Evolutionary conservation across 2,888 invertebrate genomes (phyloP), one percentile per base, ranked within the genome.

Genomic region (Blomia tropicalis): DNA sequence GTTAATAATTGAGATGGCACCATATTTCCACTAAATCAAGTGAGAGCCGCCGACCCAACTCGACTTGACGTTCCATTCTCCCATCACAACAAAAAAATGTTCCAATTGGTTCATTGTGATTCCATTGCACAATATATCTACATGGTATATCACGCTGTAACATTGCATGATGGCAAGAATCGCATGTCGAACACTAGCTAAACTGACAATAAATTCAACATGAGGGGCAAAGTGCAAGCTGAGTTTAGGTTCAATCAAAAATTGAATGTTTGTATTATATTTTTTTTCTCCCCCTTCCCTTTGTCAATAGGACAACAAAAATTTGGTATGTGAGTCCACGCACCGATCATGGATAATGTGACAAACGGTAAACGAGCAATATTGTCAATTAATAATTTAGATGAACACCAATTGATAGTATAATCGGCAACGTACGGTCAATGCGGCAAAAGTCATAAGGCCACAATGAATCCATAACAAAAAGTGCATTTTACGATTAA

Each of bases 231-330:
- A n/a, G 41, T 41, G 41, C 14, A 41, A 41, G 41, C n/a, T 41
- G n/a, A n/a, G 14, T 41, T 41, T 14, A 14, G 51, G 7, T 47
- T 47, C 27, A 47, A 47, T 47, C 51, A 47, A 47, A 47, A 47
- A 11, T 47, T 47, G n/a, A 47, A 47, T 47, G n/a, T 47, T 47
- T 47, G 51, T n/a, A 47, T 47, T 47, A 11, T 47, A n/a, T 11
- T 47, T 47, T 7, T n/a, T 19, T 47, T 25, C 14, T 19, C 23
- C n/a, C 11, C 51, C 51, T n/a, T n/a, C n/a, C n/a, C n/a, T n/a
- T n/a, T n/a, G n/a, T n/a, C n/a, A n/a, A n/a, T n/a, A n/a, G n/a
- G n/a, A n/a, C n/a, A n/a, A n/a, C n/a, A n/a, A 47, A 11, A 47
- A 47, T 11, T 47, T 47, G 51, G 7, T n/a, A 47, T 47, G n/a